Evolutionary conservation across 2,797 vertebrate species (phyloP), one percentile per base, ranked within the genome.

Genomic region (Enoplosus armatus): DNA sequence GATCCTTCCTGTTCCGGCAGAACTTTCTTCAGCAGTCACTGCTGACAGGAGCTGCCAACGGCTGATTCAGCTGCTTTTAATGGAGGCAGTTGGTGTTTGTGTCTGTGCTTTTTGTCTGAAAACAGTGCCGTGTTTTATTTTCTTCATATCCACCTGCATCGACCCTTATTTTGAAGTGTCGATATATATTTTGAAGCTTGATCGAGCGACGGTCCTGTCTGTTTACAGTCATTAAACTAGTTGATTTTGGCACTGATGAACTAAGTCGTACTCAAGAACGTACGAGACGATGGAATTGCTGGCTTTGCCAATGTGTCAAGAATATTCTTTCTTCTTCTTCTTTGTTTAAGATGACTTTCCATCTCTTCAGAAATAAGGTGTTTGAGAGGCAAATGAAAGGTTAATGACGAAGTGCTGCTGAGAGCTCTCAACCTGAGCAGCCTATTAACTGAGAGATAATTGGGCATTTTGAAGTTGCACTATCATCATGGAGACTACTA

Each of bases 401-500:
- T 45, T 74, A 74, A 74, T 74, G 51, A 37, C 60, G 41, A 59
- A 37, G 54, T 29, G 43, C 26, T 14, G 8, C 37, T 33, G 18
- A 58, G 43, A 18, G 48, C 56, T 26, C 29, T 12, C 48, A 76
- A 76, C 65, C 65, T 61, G 39, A 68, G 31, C 58, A 69, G 29
- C n/a, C 65, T 35, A 62, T 62, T 77, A 76, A 62, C 39, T 26
- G 5, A 37, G 18, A 69, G n/a, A 37, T 77, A 77, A 69, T 62
- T 55, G 26, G 58, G 29, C 50, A 62, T 69, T 77, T 70, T 69
- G 65, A 77, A 69, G 58, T 62, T 45, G 29, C n/a, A n/a, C 65
- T 14, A 45, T 69, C n/a, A 47, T 70, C 41, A 41, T 51, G 31
- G 26, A 41, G 33, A 72, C 0, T 3, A n/a, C 37, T 47, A 39